Conservation (phyloP, 1,140 invertebrate species). For the Aphaenogaster rudis region DNA sequence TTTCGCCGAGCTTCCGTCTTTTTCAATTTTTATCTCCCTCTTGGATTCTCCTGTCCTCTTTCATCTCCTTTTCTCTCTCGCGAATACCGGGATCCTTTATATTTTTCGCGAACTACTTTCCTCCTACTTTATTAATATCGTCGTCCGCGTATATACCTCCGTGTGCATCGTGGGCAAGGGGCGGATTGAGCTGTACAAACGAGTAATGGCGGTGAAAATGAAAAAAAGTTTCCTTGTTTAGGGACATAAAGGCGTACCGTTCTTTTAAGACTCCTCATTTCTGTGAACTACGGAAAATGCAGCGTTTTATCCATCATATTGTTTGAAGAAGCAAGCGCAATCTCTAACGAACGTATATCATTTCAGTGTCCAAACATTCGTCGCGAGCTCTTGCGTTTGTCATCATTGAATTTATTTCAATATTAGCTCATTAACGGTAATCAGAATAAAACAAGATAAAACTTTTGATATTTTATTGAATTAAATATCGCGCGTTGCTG, state of each 20-base stretch:
- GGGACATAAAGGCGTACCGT: slow-evolving; percentile 25
- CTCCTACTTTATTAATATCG: slow-evolving; percentile 74
- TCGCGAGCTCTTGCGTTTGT: slow-evolving; percentile 6
- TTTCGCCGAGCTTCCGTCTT: slow-evolving; percentile 66
- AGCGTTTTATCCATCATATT: slow-evolving; percentile 17
- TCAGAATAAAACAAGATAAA: slow-evolving; percentile 1
- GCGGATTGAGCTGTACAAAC: slow-evolving; percentile 7
- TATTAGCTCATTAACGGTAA: slow-evolving; percentile 10
- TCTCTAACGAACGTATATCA: background rate
- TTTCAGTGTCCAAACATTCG: background rate
- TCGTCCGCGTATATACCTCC: slow-evolving; percentile 36
- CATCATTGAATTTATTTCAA: background rate
- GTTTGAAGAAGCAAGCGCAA: background rate
- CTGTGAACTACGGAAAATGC: background rate
- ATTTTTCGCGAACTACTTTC: slow-evolving; percentile 78
- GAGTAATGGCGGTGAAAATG: slow-evolving; percentile 52
- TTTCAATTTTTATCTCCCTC: slow-evolving; percentile 58
- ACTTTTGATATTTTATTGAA: background rate
- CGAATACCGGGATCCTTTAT: slow-evolving; percentile 60
- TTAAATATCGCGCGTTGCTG: background rate
- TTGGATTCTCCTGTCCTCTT: background rate
- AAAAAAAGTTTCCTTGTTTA: slow-evolving; percentile 46
- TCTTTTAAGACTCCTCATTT: slow-evolving; percentile 2
- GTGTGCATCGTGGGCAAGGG: background rate
- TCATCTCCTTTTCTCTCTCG: background rate